These are phyloP conservation scores for Muscicapa striata DNA, from an alignment of 2,797 vertebrate species.

Conservation along the genomic window DNA sequence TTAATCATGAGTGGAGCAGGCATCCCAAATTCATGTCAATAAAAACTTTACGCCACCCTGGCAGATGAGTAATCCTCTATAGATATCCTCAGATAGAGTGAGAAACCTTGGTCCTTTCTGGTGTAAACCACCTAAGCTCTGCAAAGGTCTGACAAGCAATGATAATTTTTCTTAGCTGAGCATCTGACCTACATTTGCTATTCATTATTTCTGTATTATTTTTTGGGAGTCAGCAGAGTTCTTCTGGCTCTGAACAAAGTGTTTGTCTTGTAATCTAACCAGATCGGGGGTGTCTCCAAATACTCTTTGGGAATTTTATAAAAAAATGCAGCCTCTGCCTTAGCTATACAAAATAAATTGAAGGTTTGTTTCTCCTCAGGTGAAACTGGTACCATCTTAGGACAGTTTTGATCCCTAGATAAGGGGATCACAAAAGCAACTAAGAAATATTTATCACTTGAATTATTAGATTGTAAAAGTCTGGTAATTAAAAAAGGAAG, in stretches of 20 bases:
- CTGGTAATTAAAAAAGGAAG: neutral
- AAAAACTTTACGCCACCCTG: neutral
- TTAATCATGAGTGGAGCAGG: constrained; percentile 30
- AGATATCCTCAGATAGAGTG: neutral
- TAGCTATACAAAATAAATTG: neutral
- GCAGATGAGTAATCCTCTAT: neutral
- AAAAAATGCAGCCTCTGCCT: neutral
- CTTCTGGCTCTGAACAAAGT: neutral
- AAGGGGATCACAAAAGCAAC: neutral
- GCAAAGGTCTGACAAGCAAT: neutral
- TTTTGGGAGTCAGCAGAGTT: neutral
- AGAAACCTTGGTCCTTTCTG: neutral
- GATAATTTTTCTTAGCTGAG: neutral
- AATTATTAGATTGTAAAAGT: neutral
- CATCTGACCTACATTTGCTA: constrained; percentile 22
- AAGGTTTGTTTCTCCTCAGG: neutral
- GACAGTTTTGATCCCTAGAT: neutral
- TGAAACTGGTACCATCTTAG: neutral
- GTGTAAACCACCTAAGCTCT: neutral
- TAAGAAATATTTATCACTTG: neutral
- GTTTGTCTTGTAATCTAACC: constrained; percentile 24
- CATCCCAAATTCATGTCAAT: constrained; percentile 5
- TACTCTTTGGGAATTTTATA: neutral
- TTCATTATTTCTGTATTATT: neutral
- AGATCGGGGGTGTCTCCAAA: neutral